These are phyloP conservation scores for Monodelphis domestica DNA, from an alignment of 2,797 vertebrate genomes.

Conservation along the genomic window DNA sequence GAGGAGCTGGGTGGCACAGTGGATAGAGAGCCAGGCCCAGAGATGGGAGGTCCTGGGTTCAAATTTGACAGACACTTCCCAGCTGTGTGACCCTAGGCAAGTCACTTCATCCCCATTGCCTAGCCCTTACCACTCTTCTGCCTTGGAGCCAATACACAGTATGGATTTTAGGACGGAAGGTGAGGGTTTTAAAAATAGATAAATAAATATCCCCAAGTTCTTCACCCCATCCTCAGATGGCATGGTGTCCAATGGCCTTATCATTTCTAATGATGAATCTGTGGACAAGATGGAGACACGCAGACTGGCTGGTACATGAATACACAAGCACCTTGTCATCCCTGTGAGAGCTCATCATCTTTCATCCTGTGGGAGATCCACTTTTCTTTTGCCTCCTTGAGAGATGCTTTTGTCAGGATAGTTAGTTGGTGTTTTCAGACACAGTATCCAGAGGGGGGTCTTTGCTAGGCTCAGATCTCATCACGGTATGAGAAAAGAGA, in stretches of 20 bases:
- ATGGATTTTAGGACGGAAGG: too few relatives aligned
- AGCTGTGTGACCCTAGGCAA: too few relatives aligned
- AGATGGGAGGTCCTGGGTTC: too few relatives aligned
- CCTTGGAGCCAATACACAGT: too few relatives aligned
- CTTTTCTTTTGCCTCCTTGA: background rate
- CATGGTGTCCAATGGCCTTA: background rate
- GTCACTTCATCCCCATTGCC: too few relatives aligned
- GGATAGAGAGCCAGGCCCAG: too few relatives aligned
- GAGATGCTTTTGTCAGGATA: background rate
- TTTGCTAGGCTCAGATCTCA: background rate
- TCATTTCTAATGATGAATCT: background rate
- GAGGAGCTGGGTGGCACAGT: too few relatives aligned
- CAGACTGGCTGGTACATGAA: background rate
- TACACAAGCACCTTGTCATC: background rate
- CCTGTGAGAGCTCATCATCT: background rate
- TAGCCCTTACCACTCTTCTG: too few relatives aligned
- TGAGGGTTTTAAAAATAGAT: too few relatives aligned
- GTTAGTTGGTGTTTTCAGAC: fast-evolving
- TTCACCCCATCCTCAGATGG: background rate
- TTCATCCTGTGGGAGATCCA: background rate
- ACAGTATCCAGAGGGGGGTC: background rate
- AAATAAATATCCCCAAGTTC: background rate
- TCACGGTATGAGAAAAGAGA: background rate
- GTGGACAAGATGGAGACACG: background rate
- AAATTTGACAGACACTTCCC: too few relatives aligned